phyloP scores from a whole-genome alignment of 2,888 invertebrate species.

The Machimus rusticus region DNA sequence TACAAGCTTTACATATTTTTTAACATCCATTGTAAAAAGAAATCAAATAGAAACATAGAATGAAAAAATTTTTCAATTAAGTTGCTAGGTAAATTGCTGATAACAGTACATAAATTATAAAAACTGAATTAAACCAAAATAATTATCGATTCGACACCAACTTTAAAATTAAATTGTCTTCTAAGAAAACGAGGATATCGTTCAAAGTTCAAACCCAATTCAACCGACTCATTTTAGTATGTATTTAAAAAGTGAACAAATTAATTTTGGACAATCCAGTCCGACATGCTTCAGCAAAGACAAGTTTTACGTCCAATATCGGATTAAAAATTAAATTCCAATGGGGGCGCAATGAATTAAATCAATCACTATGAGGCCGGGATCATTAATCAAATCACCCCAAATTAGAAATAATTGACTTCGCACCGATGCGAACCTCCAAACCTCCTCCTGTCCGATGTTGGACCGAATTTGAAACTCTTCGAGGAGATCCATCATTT shows the following conservation, averaged over 20 bases:
- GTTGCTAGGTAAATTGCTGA: too few relatives aligned
- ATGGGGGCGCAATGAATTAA: conserved; percentile 27
- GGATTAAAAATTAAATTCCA: conserved; percentile 32
- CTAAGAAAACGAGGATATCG: background rate
- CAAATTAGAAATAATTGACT: conserved; percentile 57
- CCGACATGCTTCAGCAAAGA: background rate
- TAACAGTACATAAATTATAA: too few relatives aligned
- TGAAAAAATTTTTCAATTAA: too few relatives aligned
- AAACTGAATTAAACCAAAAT: background rate
- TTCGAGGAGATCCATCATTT: conserved; percentile 46
- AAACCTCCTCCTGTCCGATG: background rate
- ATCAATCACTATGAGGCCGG: conserved; percentile 18
- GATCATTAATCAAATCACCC: conserved; percentile 57
- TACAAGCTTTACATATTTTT: too few relatives aligned
- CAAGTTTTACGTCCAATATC: background rate
- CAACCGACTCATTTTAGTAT: background rate
- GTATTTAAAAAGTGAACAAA: background rate
- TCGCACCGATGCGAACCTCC: conserved; percentile 48
- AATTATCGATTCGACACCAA: background rate
- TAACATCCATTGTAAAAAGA: too few relatives aligned
- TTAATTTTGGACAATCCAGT: background rate
- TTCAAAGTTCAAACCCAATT: background rate
- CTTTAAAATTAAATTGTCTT: background rate
- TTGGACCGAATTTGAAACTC: conserved; percentile 2
- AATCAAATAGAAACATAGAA: too few relatives aligned